Base-by-base conservation (phyloP, 2,113 vertebrate species). In the Pollimyrus isidori region DNA sequence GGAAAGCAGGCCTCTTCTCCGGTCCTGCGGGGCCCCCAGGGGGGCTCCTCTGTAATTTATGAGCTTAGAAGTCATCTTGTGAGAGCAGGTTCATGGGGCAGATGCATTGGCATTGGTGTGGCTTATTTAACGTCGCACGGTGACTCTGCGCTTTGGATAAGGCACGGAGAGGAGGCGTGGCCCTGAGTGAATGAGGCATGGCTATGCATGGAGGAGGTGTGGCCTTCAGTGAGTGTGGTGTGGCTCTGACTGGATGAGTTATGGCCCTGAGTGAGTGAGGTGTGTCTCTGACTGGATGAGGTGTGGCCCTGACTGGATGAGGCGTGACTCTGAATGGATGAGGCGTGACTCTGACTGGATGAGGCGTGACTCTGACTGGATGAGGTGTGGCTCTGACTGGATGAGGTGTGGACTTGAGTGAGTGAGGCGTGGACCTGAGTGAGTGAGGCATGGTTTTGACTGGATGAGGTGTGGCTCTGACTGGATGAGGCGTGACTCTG, bases 301-400 rank as follows among this genome's bases (percentile, higher is more conserved):
- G 53, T 0, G 4, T 52, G 50, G 3, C 50, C 4, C 3, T 52
- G 0, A 15, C 0, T 52, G 50, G 3, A 17, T 15, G 50, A 50
- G 49, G 11, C 3, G 0, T 52, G 50, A 3, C 50, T 1, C 3
- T 52, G 50, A 0, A 0, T 52, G 15, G 1, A 4, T 4, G 50
- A 52, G 50, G 50, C 50, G 15, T 52, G 50, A 11, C 13, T 11
- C 2, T 50, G 48, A 49, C 0, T 49, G 48, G 10, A 0, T 49
- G 9, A 49, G 48, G 48, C 1, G 1, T 49, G 48, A 2, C 11
- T 50, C 49, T 48, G 46, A 48, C 9, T 48, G 46, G 46, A 48
- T 48, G 46, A 48, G 46, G 9, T 1, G 1, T 9, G 48, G 9
- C 17, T 1, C 19, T 56, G 53, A 48, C 7, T 48, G 48, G 10